A percentile compares a stretch with the other conserved stretches of the same genome.
Conservation (phyloP, 2,797 vertebrate genomes). For the Tauraco hartlaubi region DNA sequence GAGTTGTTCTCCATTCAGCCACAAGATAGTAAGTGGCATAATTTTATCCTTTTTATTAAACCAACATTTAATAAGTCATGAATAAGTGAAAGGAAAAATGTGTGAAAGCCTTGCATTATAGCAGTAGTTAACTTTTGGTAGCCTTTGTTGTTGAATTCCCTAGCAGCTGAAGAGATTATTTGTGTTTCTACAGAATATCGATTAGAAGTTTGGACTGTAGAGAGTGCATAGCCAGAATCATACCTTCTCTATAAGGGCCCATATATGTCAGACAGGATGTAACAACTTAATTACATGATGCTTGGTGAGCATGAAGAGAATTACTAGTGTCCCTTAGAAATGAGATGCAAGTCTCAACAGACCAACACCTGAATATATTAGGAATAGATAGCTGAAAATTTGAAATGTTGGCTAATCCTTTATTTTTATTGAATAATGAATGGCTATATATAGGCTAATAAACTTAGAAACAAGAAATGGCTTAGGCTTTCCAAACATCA, state of each 20-base stretch:
- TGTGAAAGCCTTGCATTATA: background rate
- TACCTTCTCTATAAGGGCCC: background rate
- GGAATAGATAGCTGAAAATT: background rate
- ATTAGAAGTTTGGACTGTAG: conserved; percentile 9
- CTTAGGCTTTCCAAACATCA: background rate
- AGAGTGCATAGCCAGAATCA: background rate
- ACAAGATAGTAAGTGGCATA: background rate
- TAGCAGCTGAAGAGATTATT: conserved; percentile 1
- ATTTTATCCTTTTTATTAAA: conserved; percentile 5
- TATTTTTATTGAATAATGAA: background rate
- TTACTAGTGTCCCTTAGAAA: background rate
- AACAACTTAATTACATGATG: background rate
- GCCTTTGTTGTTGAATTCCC: conserved; percentile 42
- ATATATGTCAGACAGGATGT: background rate
- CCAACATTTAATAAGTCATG: no score
- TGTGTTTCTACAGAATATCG: conserved; percentile 10
- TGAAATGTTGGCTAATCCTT: background rate
- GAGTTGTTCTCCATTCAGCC: background rate
- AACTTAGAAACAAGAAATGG: background rate
- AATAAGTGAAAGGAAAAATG: background rate
- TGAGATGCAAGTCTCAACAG: background rate
- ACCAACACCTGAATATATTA: background rate
- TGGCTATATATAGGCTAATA: background rate
- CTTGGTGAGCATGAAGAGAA: background rate
- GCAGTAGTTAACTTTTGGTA: conserved; percentile 38